Evolutionary conservation across 1,140 invertebrate genomes (phyloP).

Genomic region (Maniola jurtina): DNA sequence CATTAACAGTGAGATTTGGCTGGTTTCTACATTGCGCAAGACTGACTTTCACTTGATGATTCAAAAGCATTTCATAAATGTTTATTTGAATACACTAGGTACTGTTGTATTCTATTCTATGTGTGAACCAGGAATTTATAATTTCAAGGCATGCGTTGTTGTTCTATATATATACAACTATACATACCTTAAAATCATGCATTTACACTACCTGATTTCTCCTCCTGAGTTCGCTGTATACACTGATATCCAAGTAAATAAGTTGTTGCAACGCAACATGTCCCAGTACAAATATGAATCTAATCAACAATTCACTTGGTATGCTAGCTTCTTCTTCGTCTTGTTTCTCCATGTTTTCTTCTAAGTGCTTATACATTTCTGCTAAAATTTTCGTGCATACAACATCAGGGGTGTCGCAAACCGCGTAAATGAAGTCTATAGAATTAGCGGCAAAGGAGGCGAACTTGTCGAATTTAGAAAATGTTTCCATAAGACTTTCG

Average conservation of each 20-base stretch:
- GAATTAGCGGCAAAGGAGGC: slow-evolving; percentile 58
- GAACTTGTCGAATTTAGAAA: slow-evolving; percentile 61
- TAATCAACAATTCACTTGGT: slow-evolving; percentile 78
- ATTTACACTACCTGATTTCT: slow-evolving; percentile 62
- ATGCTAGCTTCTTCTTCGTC: slow-evolving; percentile 55
- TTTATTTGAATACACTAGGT: neutral
- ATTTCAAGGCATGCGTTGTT: too few species aligned
- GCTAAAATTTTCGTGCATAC: slow-evolving; percentile 61
- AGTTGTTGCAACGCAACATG: slow-evolving; percentile 87
- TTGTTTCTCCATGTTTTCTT: slow-evolving; percentile 67
- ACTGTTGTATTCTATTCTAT: too few species aligned
- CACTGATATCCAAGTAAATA: slow-evolving; percentile 87
- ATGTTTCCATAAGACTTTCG: slow-evolving; percentile 65
- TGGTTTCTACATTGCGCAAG: neutral
- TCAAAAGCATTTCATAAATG: too few species aligned
- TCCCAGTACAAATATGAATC: slow-evolving; percentile 85
- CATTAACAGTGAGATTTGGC: too few species aligned
- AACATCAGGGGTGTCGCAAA: slow-evolving; percentile 71
- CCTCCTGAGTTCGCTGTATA: slow-evolving; percentile 82
- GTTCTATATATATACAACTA: too few species aligned
- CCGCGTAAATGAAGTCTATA: slow-evolving; percentile 65
- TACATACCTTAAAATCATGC: too few species aligned
- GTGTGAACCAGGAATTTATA: too few species aligned
- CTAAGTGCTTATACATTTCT: slow-evolving; percentile 69
- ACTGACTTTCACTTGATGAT: too few species aligned